Percentiles rank a stretch among this genome's conserved stretches.
These are phyloP conservation scores for Bimastos eiseni DNA, from an alignment of 2,888 invertebrate species.

Conservation along the genomic window DNA sequence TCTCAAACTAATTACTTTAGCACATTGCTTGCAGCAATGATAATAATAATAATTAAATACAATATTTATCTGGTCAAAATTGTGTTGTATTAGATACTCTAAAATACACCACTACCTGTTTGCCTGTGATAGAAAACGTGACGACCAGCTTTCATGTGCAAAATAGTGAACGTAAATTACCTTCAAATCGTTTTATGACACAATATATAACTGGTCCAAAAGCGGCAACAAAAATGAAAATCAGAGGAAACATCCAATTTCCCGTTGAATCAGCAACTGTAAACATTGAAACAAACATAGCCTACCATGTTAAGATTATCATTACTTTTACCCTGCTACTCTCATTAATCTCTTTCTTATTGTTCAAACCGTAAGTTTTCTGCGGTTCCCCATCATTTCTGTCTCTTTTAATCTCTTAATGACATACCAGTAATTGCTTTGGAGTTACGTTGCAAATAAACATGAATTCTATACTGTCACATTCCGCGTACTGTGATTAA, in stretches of 20 bases:
- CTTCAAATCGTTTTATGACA: not conserved
- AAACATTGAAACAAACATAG: not conserved
- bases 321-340: not conserved
- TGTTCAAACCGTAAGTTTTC: not conserved
- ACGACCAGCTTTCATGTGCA: too few species aligned
- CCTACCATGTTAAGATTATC: not conserved
- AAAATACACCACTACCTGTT: not conserved
- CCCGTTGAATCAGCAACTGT: not conserved
- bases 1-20: too few species aligned
- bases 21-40: too few species aligned
- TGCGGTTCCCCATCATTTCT: not conserved
- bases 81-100: too few species aligned
- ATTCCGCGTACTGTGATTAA: too few species aligned
- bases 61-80: too few species aligned
- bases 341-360: not conserved
- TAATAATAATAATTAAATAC: too few species aligned
- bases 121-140: not conserved
- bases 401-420: not conserved
- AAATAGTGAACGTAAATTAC: not conserved
- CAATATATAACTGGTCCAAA: not conserved
- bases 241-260: not conserved
- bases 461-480: too few species aligned
- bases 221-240: not conserved
- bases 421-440: too few species aligned
- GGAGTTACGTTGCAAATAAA: too few species aligned